Evolutionary conservation across 2,888 invertebrate species (phyloP).

Genomic region (Tachystola acroxantha): DNA sequence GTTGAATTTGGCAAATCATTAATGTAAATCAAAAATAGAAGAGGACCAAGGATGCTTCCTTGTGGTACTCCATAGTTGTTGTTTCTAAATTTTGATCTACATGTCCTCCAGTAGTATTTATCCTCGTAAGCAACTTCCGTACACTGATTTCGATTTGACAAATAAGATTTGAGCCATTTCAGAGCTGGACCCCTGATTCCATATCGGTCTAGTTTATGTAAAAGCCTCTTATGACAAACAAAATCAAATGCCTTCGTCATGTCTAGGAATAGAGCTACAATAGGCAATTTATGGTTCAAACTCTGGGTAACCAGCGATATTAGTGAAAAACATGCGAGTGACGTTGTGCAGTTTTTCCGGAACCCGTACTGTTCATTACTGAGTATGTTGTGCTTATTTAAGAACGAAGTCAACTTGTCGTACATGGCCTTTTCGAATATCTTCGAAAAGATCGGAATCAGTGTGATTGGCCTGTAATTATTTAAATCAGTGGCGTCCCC

Average conservation of each 20-base stretch:
- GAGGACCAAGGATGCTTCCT: slow-evolving; percentile 1
- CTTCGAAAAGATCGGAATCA: slow-evolving; percentile 8
- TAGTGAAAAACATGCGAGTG: slow-evolving; percentile 8
- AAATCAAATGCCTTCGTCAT: slow-evolving; percentile 13
- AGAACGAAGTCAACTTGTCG: neutral
- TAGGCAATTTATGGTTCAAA: slow-evolving; percentile 3
- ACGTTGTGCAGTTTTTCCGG: slow-evolving; percentile 12
- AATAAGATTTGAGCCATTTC: neutral
- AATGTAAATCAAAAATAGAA: neutral
- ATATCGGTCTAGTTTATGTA: slow-evolving; percentile 5
- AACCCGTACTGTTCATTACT: slow-evolving; percentile 11
- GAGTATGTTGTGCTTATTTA: slow-evolving; percentile 4
- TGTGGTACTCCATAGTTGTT: neutral
- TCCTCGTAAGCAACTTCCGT: neutral
- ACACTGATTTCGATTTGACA: neutral
- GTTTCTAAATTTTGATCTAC: neutral
- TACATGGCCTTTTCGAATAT: slow-evolving; percentile 10
- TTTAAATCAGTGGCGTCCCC: neutral
- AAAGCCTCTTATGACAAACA: slow-evolving; percentile 7
- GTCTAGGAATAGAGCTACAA: slow-evolving; percentile 10
- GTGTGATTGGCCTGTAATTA: slow-evolving; percentile 5
- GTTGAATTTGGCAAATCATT: neutral
- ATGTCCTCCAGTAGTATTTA: neutral
- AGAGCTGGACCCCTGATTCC: neutral
- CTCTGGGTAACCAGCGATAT: slow-evolving; percentile 1